phyloP scores from a whole-genome alignment of 2,888 invertebrate genomes.

The Cancer borealis region DNA sequence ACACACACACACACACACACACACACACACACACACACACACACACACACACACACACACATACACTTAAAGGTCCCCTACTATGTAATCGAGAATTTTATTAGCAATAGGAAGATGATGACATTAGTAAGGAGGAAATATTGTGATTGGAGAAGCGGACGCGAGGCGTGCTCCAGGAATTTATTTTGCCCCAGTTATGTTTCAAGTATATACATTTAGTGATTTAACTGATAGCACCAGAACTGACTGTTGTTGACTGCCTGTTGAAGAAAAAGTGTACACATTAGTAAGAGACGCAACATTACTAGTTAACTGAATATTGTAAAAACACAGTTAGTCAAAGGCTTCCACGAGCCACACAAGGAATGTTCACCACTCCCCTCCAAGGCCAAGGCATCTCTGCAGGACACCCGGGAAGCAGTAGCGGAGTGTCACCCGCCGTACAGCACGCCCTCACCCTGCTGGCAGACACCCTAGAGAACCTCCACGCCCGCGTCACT shows the following conservation, averaged over 20 bases:
- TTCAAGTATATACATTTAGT: too few species aligned
- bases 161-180: neutral
- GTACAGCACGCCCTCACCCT: constrained; percentile 62
- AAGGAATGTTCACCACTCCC: neutral
- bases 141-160: too few species aligned
- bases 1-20: constrained; percentile 26
- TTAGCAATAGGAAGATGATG: neutral
- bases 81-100: neutral
- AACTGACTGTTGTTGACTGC: too few species aligned
- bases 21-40: constrained; percentile 26
- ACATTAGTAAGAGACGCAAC: too few species aligned
- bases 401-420: neutral
- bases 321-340: too few species aligned
- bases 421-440: neutral
- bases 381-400: neutral
- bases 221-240: too few species aligned
- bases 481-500: constrained; percentile 52
- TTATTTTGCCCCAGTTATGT: neutral
- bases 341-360: too few species aligned
- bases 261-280: too few species aligned
- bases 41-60: constrained; percentile 7
- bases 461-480: constrained; percentile 62
- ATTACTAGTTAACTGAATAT: too few species aligned
- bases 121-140: neutral
- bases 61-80: neutral